These are phyloP conservation scores for Seriola aureovittata DNA, from an alignment of 2,113 vertebrate species.

Conservation along the genomic window DNA sequence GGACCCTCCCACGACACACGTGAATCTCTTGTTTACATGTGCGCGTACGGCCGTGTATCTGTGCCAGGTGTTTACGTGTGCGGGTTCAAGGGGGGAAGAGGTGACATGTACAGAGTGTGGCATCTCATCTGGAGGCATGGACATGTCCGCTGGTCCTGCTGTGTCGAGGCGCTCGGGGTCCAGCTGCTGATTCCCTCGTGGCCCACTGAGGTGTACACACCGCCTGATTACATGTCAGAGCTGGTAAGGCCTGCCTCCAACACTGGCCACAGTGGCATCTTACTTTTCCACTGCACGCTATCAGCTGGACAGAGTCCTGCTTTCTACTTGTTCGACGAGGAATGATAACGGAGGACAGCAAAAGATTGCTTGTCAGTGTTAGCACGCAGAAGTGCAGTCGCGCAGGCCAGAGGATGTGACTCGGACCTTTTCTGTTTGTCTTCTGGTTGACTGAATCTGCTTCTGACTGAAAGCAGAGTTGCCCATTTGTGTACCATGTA, in stretches of 20 bases:
- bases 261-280: conserved; percentile 34
- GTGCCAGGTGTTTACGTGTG: not conserved
- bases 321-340: conserved; percentile 49
- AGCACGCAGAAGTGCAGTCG: conserved; percentile 23
- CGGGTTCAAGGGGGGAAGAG: conserved; percentile 22
- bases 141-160: conserved; percentile 14
- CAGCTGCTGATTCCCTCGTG: conserved; percentile 26
- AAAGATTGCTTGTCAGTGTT: conserved; percentile 68
- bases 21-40: not conserved
- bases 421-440: conserved; percentile 51
- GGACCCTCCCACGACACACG: not conserved
- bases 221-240: conserved; percentile 79
- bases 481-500: conserved; percentile 19
- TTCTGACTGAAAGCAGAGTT: conserved; percentile 45
- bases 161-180: conserved; percentile 30
- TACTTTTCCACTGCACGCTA: conserved; percentile 39
- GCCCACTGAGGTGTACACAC: conserved; percentile 33
- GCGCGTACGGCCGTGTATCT: not conserved
- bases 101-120: conserved; percentile 63
- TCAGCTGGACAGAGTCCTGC: conserved; percentile 48
- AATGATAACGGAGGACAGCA: conserved; percentile 61
- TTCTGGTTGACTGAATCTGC: conserved; percentile 47
- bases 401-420: conserved; percentile 50
- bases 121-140: conserved; percentile 68
- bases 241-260: conserved; percentile 65